These are phyloP conservation scores for Plectropomus leopardus DNA, from an alignment of 2,113 vertebrate species.

Conservation along the genomic window DNA sequence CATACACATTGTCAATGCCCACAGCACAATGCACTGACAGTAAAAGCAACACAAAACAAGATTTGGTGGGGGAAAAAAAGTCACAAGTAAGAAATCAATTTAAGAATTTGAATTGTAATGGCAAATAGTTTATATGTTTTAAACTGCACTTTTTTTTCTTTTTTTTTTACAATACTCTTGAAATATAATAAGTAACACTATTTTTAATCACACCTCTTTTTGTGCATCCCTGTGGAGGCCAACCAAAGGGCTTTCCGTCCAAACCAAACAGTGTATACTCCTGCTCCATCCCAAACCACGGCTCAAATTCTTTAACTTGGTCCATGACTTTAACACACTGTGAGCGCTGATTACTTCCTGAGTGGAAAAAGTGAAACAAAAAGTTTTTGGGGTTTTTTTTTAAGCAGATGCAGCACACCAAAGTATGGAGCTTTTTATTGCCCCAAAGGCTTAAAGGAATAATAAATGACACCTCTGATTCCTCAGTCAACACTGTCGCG, in stretches of 20 bases:
- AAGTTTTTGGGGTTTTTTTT: too few relatives aligned
- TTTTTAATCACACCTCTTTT: not conserved
- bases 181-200: too few relatives aligned
- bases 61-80: not conserved
- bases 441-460: too few relatives aligned
- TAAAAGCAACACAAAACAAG: not conserved
- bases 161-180: too few relatives aligned
- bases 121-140: not conserved
- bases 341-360: not conserved
- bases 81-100: not conserved
- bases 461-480: not conserved
- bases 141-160: too few relatives aligned
- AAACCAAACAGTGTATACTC: slow-evolving; percentile 8
- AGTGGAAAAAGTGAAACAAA: not conserved
- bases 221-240: not conserved
- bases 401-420: not conserved
- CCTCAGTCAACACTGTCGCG: too few relatives aligned
- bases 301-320: not conserved
- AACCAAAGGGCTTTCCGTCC: not conserved
- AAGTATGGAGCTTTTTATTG: too few relatives aligned
- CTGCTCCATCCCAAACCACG: slow-evolving; percentile 22
- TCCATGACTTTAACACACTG: not conserved
- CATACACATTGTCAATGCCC: not conserved
- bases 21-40: not conserved
- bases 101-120: not conserved